Base-by-base conservation (phyloP, 2,113 vertebrate genomes). In the Chloroceryle aenea region DNA sequence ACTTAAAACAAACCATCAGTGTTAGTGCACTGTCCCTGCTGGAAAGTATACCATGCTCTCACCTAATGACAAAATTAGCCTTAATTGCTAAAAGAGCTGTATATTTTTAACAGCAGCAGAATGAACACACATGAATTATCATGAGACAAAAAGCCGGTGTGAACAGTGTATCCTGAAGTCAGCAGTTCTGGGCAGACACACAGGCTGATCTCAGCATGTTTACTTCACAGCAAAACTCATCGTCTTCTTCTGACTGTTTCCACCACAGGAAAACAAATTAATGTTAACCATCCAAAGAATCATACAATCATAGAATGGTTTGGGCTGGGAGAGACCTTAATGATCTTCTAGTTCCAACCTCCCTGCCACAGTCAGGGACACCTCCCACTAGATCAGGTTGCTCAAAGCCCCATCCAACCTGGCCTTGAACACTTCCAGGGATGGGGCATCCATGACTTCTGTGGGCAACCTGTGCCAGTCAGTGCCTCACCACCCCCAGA, bases 181-280 rank as follows among this genome's bases (percentile, higher is more conserved):
- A 97, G 94, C 95, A 95, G 56, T 87, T 93, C 86, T 87, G 84
- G 47, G 75, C 56, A 84, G 68, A 78, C 50, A 38, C 29, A 64
- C 5, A 12, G 85, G 83, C 83, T 95, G 86, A 93, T 45, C 80
- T 96, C 89, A 95, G 89, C 90, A 74, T 0, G 14, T 87, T 79
- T 78, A 73, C 38, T 74, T 42, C 66, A 64, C 22, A 83, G 86
- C 76, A 86, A 89, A 90, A 86, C 86, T 43, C 76, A 77, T 12
- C 56, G 86, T 81, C 4, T 0, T 72, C 76, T 90, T 89, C 86
- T 71, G 59, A 62, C 67, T 77, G 38, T 43, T 83, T 88, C 42
- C 15, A 80, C 22, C 59, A 69, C 68, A 45, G 79, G 68, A 78
- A 97, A 92, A 80, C 45, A 88, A 86, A 90, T 25, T 2, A 71